Conservation (phyloP, 2,113 vertebrate genomes). For the Catharus bicknelli region DNA sequence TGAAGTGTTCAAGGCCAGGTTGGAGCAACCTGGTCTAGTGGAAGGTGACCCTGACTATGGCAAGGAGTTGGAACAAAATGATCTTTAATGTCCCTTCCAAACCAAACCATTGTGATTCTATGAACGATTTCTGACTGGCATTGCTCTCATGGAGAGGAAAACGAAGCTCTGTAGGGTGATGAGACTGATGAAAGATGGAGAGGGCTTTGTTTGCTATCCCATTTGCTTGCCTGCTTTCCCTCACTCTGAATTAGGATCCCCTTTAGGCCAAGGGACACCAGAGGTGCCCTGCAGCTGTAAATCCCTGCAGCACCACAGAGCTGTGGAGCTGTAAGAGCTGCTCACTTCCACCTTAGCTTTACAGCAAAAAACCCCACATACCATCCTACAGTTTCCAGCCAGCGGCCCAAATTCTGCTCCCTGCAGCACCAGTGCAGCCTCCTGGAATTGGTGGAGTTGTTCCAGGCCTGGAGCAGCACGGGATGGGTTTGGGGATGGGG, state of each 20-base stretch:
- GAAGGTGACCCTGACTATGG: not conserved
- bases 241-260: not conserved
- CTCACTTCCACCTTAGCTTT: not conserved
- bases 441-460: not conserved
- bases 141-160: not conserved
- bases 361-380: not conserved
- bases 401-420: not conserved
- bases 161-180: not conserved
- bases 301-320: accelerated
- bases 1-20: not conserved
- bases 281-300: not conserved
- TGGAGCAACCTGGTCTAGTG: not conserved
- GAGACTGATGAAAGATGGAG: not conserved
- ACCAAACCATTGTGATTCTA: not conserved
- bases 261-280: not conserved
- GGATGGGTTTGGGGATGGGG: not conserved
- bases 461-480: accelerated
- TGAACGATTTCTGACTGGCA: not conserved
- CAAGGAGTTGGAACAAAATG: not conserved
- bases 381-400: not conserved
- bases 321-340: accelerated
- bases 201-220: not conserved
- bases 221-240: not conserved
- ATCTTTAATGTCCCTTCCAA: not conserved
- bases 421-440: not conserved